A percentile compares a stretch with the other conserved stretches of the same genome.
Conservation (phyloP, 2,888 invertebrate genomes). For the Nymphalis polychloros region DNA sequence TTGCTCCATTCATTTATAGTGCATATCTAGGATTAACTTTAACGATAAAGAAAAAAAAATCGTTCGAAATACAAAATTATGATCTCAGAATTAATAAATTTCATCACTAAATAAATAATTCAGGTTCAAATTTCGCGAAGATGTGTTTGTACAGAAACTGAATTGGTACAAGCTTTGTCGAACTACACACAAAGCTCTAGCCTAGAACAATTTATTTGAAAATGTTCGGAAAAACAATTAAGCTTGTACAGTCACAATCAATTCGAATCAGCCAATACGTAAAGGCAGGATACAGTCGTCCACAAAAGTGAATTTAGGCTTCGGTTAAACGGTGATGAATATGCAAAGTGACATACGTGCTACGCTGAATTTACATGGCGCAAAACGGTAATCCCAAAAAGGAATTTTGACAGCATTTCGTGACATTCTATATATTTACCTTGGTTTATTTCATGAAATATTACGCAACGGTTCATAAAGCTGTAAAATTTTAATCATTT, state of each 20-base stretch:
- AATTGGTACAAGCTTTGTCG: constrained; percentile 5
- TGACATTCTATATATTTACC: constrained; percentile 6
- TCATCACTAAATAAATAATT: too few species aligned
- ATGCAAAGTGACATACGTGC: constrained; percentile 53
- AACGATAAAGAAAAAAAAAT: too few species aligned
- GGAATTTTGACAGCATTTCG: constrained; percentile 29
- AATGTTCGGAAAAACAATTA: constrained; percentile 17
- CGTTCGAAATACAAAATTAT: too few species aligned
- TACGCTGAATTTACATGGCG: constrained; percentile 29
- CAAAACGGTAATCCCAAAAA: constrained; percentile 27
- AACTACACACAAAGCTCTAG: background rate
- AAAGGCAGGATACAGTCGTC: constrained; percentile 41
- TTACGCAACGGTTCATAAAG: background rate
- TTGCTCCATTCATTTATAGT: too few species aligned
- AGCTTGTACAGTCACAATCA: constrained; percentile 21
- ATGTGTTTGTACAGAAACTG: background rate
- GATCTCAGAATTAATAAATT: too few species aligned
- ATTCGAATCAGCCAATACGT: constrained; percentile 34
- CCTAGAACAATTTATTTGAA: constrained; percentile 2
- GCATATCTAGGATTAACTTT: too few species aligned
- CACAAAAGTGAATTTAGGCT: constrained; percentile 46
- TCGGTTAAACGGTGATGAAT: constrained; percentile 55
- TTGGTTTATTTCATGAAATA: background rate
- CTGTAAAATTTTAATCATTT: too few species aligned
- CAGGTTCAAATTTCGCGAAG: background rate